Evolutionary conservation across 1,140 invertebrate genomes (phyloP), one percentile per base, ranked within the genome.

Genomic region (Atta colombica): DNA sequence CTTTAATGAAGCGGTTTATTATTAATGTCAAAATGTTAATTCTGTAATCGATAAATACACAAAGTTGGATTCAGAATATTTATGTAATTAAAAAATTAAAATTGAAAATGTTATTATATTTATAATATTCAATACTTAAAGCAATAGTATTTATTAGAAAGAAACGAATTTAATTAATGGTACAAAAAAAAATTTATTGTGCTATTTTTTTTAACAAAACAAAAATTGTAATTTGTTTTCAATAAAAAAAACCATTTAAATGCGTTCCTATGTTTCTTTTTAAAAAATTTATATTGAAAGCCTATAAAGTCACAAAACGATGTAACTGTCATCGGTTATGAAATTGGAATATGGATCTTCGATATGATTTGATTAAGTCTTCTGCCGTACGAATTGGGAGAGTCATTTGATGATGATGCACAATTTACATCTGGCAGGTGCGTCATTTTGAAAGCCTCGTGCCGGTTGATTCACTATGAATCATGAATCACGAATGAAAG

Each of bases 401-500:
- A 61, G 69, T 84, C 55, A 84, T 84, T 61, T 35, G 55, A 84
- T 84, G 80, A 84, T 39, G 25, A 21, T 39, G 53, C 35, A 18
- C 39, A 84, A 84, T 84, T 82, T 82, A 35, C 39, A 2, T 28
- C 12, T 31, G 25, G 7, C 25, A 7, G 39, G 0, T 35, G 39
- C 39, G 55, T 61, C 69, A 61, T 84, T 82, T 82, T 74, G 21
- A n/a, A 28, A 80, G 31, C 35, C 10, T 61, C 31, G 14, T 51
- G n/a, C 16, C 31, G 49, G 82, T 31, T 49, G 61, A 80, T 77
- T 53, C 49, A n/a, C 66, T 53, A 25, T 77, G 58, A 80, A 85
- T 85, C 45, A 80, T 53, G 25, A 85, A 77, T 85, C 16, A n/a
- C 16, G 49, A 25, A 58, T 78, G 49, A 85, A 85, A 78, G 61